Base-by-base conservation (phyloP, 2,888 invertebrate species). In the Boloria euphrosyne region DNA sequence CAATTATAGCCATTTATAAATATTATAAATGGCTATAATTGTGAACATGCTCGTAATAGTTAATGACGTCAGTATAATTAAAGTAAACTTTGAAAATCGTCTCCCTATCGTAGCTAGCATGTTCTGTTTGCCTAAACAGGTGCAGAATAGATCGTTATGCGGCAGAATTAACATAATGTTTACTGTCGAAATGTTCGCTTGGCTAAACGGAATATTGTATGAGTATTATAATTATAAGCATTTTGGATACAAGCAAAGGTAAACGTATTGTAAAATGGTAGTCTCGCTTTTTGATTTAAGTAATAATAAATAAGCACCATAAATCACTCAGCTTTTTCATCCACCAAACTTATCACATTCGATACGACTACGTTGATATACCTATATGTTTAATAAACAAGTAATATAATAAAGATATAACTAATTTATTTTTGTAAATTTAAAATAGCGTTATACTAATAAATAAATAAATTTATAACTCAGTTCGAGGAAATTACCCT, bases 131-230 rank as follows among this genome's bases (percentile, higher is more conserved):
- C 85, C 86, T 87, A 89, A 88, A 89, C 89, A 89, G 88, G 89
- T 89, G 88, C 87, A 89, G 87, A 89, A 68, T 70, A 64, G 62
- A 68, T 68, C 66, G 85, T 88, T 87, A 87, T 84, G 83, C 81
- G 85, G 81, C 80, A 77, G 79, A 82, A 90, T 90, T 90, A 89
- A 81, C 90, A 90, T 90, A 89, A 89, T 87, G 87, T 89, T 67
- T 65, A 61, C 67, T 50, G 60, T 46, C 65, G 52, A 67, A 67
- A 67, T 65, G 52, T 57, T 64, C 55, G 43, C 55, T 51, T 51
- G 67, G 50, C 31, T 59, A 63, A 54, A 67, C 44, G 53, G 50
- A 49, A 59, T 49, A 52, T 47, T 52, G 58, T 59, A 22, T 55
- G 61, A 66, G 31, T 62, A 62, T 53, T 53, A 62, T 38, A 44